These are phyloP conservation scores for Echiichthys vipera DNA, from an alignment of 2,797 vertebrate genomes.

Conservation along the genomic window DNA sequence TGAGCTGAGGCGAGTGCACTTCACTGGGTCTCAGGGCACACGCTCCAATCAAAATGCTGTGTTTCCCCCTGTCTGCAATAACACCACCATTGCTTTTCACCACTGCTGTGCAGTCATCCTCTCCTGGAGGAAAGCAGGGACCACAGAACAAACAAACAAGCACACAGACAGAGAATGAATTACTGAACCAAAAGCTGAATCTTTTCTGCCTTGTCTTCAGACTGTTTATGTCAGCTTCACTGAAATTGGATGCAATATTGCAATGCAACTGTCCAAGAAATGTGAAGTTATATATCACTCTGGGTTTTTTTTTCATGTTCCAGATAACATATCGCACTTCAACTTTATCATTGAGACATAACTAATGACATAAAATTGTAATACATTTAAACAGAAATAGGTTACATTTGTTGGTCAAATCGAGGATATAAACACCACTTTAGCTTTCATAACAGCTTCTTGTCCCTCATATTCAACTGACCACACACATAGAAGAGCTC, in stretches of 20 bases:
- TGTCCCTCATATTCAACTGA: slow-evolving; percentile 28
- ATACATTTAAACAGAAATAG: neutral
- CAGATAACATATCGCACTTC: neutral
- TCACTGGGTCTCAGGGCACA: slow-evolving; percentile 80
- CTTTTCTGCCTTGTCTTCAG: slow-evolving; percentile 58
- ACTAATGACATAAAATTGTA: neutral
- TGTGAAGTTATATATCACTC: slow-evolving; percentile 17
- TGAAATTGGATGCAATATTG: slow-evolving; percentile 42
- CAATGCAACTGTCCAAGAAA: slow-evolving; percentile 38
- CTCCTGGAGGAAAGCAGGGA: slow-evolving; percentile 60
- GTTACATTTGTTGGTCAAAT: neutral
- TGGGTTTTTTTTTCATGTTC: neutral
- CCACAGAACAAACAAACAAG: slow-evolving; percentile 74
- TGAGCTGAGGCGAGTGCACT: slow-evolving; percentile 82
- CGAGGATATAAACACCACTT: slow-evolving; percentile 19
- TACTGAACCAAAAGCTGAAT: slow-evolving; percentile 68
- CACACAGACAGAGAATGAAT: slow-evolving; percentile 60
- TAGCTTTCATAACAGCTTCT: neutral
- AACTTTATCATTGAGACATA: neutral
- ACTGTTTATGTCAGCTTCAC: slow-evolving; percentile 59
- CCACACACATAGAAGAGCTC: slow-evolving; percentile 67
- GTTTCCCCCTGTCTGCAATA: slow-evolving; percentile 76
- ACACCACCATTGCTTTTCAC: slow-evolving; percentile 76
- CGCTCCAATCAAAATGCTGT: slow-evolving; percentile 82
- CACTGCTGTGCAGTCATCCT: slow-evolving; percentile 64